These are phyloP conservation scores for Ptilonorhynchus violaceus DNA, from an alignment of 2,113 vertebrate genomes.

Conservation along the genomic window DNA sequence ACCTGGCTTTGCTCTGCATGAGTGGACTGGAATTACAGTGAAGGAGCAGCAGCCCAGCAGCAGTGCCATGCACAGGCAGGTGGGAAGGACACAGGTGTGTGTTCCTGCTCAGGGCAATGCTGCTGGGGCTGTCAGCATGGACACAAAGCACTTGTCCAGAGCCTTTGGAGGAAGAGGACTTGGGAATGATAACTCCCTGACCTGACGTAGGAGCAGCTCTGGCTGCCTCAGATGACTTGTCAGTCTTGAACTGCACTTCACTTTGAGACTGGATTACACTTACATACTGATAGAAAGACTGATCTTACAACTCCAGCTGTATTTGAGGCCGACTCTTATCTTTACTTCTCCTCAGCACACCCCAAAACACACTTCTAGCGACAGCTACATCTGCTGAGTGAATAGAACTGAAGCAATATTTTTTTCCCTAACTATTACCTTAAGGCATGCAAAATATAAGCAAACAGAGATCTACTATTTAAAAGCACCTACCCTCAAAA, in stretches of 20 bases:
- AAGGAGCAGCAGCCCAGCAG: not conserved
- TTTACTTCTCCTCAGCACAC: not conserved
- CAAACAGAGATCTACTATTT: not conserved
- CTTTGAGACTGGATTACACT: not conserved
- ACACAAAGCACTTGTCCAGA: rapidly evolving
- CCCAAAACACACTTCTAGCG: not conserved
- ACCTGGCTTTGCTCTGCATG: not conserved
- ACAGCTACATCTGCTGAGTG: not conserved
- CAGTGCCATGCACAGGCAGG: rapidly evolving
- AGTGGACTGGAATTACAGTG: not conserved
- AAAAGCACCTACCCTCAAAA: conserved; percentile 84
- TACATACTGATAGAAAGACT: not conserved
- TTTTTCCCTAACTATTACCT: not conserved
- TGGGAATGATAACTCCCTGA: not conserved
- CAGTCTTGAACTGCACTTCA: not conserved
- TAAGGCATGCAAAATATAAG: not conserved
- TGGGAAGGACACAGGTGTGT: not conserved
- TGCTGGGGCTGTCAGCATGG: not conserved
- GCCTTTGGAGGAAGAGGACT: rapidly evolving
- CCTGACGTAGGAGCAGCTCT: not conserved
- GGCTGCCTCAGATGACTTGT: rapidly evolving
- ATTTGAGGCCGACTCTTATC: not conserved
- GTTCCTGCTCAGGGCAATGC: rapidly evolving
- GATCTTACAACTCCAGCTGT: not conserved
- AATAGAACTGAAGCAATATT: not conserved